These are phyloP conservation scores for Zophobas atratus DNA, from an alignment of 1,140 invertebrate species.

Conservation along the genomic window DNA sequence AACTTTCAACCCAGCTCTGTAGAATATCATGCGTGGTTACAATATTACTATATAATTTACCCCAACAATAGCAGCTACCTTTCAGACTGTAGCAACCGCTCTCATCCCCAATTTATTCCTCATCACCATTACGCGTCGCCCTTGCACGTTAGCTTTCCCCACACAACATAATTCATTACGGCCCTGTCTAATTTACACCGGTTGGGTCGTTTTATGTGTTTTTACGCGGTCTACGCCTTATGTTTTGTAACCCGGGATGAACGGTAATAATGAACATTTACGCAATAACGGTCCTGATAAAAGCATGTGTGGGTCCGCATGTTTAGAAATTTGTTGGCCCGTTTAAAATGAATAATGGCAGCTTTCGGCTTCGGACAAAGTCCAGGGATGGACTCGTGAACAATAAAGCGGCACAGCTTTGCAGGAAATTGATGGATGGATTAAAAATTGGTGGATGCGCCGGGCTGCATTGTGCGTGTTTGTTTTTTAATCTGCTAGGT, in stretches of 20 bases:
- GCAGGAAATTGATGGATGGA: conserved; percentile 4
- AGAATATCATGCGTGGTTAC: no score
- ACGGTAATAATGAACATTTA: conserved; percentile 39
- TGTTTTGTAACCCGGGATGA: conserved; percentile 26
- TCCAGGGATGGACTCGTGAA: conserved; percentile 27
- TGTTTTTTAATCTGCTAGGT: no score
- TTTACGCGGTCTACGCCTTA: conserved; percentile 9
- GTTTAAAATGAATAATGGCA: conserved; percentile 41
- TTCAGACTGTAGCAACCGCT: no score
- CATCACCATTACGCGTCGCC: no score
- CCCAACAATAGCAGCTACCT: no score
- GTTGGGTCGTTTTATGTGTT: conserved; percentile 28
- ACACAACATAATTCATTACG: conserved; percentile 29
- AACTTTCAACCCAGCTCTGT: no score
- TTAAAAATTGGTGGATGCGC: neutral
- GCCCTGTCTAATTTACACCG: conserved; percentile 35
- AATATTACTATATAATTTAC: no score
- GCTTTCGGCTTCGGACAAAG: conserved; percentile 5
- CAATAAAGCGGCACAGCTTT: conserved; percentile 6
- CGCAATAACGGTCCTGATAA: conserved; percentile 34
- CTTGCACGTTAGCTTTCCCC: no score
- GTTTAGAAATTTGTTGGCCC: conserved; percentile 23
- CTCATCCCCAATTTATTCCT: no score
- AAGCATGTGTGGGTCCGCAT: conserved; percentile 23
- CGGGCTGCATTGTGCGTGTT: no score